Evolutionary conservation across 2,888 invertebrate genomes (phyloP), one percentile per base, ranked within the genome.

Genomic region (Orthosia cruda): DNA sequence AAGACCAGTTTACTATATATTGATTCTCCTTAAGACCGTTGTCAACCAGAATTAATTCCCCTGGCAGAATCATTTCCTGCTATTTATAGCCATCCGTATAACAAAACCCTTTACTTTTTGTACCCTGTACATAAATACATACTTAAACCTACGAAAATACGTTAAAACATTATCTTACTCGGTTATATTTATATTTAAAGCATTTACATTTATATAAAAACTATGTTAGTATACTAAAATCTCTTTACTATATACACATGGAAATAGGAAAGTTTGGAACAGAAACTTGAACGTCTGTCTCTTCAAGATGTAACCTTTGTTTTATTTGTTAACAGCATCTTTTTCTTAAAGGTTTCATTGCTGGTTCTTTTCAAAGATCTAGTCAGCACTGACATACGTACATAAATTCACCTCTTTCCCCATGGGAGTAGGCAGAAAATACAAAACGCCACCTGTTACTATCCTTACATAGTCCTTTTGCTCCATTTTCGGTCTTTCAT

Each of bases 71-170:
- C 12, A 3, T 61, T 20, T 4, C 2, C 18, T 54, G 18, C 15
- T 9, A 1, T 26, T 18, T 4, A 18, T 62, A 4, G 7, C 18
- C 15, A 13, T 18, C 40, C 0, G 5, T 26, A 16, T 40, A 32
- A 71, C 16, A 49, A 49, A 47, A 72, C 69, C 26, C 57, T 50
- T 71, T 45, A 61, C 55, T 62, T 69, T 74, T 45, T 75, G 85
- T 85, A 87, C 87, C 85, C 88, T 88, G 88, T 88, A 88, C 85
- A 88, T 84, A 87, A 88, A 87, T 87, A 88, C 78, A 88, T 64
- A 49, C 26, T 65, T 74, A 75, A 40, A 26, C 23, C 57, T 83
- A 83, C 11, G 32, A 70, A 74, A 66, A 77, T 77, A 80, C 70
- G 79, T 70, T 71, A 58, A 74, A 68, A 54, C 50, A 20, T 74